Evolutionary conservation across 2,113 vertebrate genomes (phyloP), one percentile per base, ranked within the genome.

Genomic region (Coptodon bakossiorum): DNA sequence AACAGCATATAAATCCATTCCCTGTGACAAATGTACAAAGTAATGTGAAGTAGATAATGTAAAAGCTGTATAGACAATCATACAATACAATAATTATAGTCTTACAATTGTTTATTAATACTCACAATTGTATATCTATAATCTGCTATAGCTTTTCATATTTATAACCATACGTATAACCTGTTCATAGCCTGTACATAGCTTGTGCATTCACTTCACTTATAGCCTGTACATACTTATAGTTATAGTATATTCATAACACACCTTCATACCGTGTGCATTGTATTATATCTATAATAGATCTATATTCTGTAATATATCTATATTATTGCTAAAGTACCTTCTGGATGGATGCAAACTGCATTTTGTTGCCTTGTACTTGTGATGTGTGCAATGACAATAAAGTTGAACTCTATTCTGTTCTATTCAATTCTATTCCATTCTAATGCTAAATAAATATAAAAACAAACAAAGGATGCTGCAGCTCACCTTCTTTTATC

Each of bases 401-500:
- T 63, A 63, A 63, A 63, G 31, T 11, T 63, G 59, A 63, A 63
- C 36, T 63, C 31, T 63, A 34, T 19, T 63, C 59, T 19, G 5
- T 61, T 61, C 29, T 10, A 61, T 56, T 54, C 10, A 7, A 24
- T 56, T 54, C n/a, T 54, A 54, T 53, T 53, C 52, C 11, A 19
- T 54, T 12, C 53, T 27, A 63, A 59, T 22, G 31, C 29, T 52
- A 36, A 14, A 63, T 27, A n/a, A 22, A 48, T 12, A 16, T 16
- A 63, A 14, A 82, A 84, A 19, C 12, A 34, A 17, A 80, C 11
- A 45, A 7, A 78, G 1, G 17, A 36, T 36, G 19, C 17, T 53
- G 14, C 82, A 48, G 34, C 94, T 90, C 95, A 99, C 98, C 98
- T 97, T 99, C 98, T 95, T 98, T 98, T 38, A 96, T 91, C 66